A percentile compares a stretch with the other conserved stretches of the same genome.
Evolutionary conservation across 37 sponge, comb jelly and placozoan species (phyloP).

Genomic region (Corticium candelabrum): DNA sequence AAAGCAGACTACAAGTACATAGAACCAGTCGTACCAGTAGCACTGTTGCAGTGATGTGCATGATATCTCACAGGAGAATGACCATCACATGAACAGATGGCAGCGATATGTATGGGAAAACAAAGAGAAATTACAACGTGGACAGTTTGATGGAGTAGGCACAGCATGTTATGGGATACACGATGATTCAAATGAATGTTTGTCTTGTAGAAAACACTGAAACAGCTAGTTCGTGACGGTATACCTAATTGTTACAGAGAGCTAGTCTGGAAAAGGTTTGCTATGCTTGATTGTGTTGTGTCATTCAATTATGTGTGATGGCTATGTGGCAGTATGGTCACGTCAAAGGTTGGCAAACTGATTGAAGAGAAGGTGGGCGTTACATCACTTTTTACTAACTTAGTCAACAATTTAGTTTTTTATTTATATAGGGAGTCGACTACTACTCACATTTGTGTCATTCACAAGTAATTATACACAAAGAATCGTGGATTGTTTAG

Average conservation of each 20-base stretch:
- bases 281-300: no score
- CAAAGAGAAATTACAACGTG: neutral
- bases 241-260: neutral
- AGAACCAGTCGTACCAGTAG: neutral
- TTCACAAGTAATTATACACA: neutral
- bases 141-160: neutral
- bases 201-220: neutral
- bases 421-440: neutral
- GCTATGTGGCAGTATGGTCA: no score
- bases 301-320: no score
- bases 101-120: neutral
- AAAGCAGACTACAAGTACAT: conserved; percentile 22
- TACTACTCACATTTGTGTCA: neutral
- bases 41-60: neutral
- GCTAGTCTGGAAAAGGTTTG: neutral
- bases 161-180: neutral
- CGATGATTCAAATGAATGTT: neutral
- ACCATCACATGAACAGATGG: neutral
- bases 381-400: no score
- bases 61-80: neutral
- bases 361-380: no score
- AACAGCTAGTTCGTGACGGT: neutral
- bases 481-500: no score
- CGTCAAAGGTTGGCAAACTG: no score
- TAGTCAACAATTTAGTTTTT: no score